Base-by-base conservation (phyloP, 2,113 vertebrate genomes). In the Chaetorhynchus papuensis region DNA sequence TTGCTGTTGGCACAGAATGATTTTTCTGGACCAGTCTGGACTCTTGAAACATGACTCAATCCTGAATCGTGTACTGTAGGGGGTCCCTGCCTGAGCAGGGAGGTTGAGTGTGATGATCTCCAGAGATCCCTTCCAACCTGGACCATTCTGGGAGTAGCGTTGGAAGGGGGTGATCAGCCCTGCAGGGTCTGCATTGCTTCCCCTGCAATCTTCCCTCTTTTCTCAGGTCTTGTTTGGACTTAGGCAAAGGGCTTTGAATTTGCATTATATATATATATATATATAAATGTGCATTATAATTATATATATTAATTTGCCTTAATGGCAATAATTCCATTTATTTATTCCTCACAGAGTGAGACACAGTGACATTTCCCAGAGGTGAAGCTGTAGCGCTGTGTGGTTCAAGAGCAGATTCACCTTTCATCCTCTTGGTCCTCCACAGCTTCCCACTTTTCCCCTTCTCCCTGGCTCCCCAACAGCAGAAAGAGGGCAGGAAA, bases 141-240 rank as follows among this genome's bases (percentile, higher is more conserved):
- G 28, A 20, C 23, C 13, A 2, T 16, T 19, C 18, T 45, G n/a
- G 74, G 45, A n/a, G 37, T 1, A 26, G 56, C 0, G 0, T 1
- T 68, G 27, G 84, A 50, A 87, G 44, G 41, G 27, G 15, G 2
- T 26, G 18, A 16, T 45, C 13, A 44, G n/a, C 7, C 7, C 47
- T 41, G 53, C 57, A 39, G n/a, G 61, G 6, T 39, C 52, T 39
- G 30, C 45, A 49, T 54, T 6, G 0, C 13, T 42, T 52, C 22
- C 41, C 37, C 28, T 28, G 20, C 26, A 41, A 26, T 24, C 41
- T 68, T 22, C 28, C 42, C n/a, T 56, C 27, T 83, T 64, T 54
- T 9, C 65, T 56, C 42, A 39, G 54, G 9, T 30, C n/a, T 78
- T 63, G n/a, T 9, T 52, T 41, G 41, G 22, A 35, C 13, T 28